Evolutionary conservation across 2,888 invertebrate genomes (phyloP).

Genomic region (Abscondita cerata): DNA sequence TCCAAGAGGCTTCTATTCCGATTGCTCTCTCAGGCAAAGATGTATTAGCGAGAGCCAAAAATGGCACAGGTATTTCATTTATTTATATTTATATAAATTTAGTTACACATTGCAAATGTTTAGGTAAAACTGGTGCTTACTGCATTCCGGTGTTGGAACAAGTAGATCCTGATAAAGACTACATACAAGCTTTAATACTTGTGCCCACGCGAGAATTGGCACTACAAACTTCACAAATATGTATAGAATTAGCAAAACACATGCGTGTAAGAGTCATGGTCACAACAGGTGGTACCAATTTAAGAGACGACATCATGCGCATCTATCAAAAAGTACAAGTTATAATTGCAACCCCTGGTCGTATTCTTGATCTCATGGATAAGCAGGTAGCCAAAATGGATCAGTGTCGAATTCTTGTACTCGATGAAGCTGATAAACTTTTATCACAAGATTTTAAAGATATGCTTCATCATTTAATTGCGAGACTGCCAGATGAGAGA

Average conservation of each 20-base stretch:
- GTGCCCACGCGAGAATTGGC: constrained; percentile 99
- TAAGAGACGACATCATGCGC: constrained; percentile 99
- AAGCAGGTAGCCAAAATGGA: constrained; percentile 89
- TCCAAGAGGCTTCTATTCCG: constrained; percentile 99
- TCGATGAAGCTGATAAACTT: constrained; percentile 99
- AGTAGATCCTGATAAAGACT: constrained; percentile 87
- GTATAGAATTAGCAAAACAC: constrained; percentile 98
- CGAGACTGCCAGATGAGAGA: constrained; percentile 89
- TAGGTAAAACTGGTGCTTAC: constrained; percentile 95
- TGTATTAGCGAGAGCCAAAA: constrained; percentile 97
- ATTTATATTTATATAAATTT: too few relatives aligned
- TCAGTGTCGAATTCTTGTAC: constrained; percentile 94
- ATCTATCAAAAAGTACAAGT: constrained; percentile 99
- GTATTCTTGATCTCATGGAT: constrained; percentile 99
- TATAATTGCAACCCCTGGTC: constrained; percentile 98
- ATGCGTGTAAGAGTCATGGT: constrained; percentile 98
- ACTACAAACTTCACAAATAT: constrained; percentile 98
- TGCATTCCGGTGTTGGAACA: constrained; percentile 98
- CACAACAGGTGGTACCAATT: constrained; percentile 97
- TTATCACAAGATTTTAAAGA: constrained; percentile 97
- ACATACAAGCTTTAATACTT: constrained; percentile 96
- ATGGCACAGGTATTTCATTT: constrained; percentile 94
- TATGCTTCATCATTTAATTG: constrained; percentile 91
- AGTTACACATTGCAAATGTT: too few relatives aligned
- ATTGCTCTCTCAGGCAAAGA: constrained; percentile 98